Evolutionary conservation across 1,140 invertebrate species (phyloP), one percentile per base, ranked within the genome.

Genomic region (Gerris buenoi): DNA sequence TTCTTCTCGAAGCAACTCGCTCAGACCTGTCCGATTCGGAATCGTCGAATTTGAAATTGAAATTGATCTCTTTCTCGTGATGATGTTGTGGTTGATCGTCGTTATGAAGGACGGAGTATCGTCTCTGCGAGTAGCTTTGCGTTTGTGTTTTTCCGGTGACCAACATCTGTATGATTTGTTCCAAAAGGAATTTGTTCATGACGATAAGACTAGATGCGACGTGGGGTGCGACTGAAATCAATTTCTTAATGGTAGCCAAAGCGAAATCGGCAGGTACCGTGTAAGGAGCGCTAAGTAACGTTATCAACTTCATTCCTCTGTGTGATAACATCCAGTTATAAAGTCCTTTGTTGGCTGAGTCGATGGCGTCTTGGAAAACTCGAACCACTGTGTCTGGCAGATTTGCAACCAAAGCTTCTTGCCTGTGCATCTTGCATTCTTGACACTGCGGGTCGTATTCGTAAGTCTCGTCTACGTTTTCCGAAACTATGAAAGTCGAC

Each of bases 301-400:
- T 88, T 0, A 93, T 76, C 33, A 92, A 76, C 71, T 90, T 86
- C 76, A 95, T 84, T 28, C 88, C 87, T 69, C 83, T 81, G 72
- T 91, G 87, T 72, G 88, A 87, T 75, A 93, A 91, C 25, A 96
- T 76, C 89, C 91, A 94, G 77, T 93, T 95, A 28, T 93, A 81
- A 27, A 96, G 75, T 18, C 91, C 91, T 75, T 88, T 91, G 75
- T 96, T 95, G 0, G 91, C 90, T 1, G 89, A 85, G 72, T 93
- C 90, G 70, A 93, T 93, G 0, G 92, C 92, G 74, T 93, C 89
- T 82, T 95, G 90, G 75, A 97, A 90, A 73, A 93, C 86, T 70
- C 84, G 86, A 76, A 90, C 81, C 26, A 93, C 87, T 1, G 88
- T 89, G 72, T 93, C 89, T 0, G 90, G 90, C 69, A 94, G 82